Base-by-base conservation (phyloP, 2,888 invertebrate species). In the Mycalesis mineus region DNA sequence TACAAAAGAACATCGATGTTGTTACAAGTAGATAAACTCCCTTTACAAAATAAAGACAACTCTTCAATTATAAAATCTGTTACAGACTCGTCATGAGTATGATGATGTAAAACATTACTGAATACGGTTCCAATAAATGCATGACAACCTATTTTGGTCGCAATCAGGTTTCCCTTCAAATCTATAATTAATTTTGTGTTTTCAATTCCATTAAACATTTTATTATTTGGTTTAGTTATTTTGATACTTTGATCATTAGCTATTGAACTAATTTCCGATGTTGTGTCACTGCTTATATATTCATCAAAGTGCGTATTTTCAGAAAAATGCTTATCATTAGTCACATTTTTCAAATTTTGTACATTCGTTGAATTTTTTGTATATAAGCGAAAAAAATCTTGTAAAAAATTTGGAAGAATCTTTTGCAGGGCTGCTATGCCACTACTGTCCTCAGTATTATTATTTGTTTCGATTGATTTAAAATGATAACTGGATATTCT, bases 1-100 rank as follows among this genome's bases (percentile, higher is more conserved):
- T 80, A 86, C 57, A 87, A 80, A 75, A 88, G 81, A 61, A 88
- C 74, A 67, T 88, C 80, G 67, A 88, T 76, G 55, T 86, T 86
- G 62, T 75, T 72, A 72, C 88, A 89, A n/a, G 82, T 73, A 1
- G 82, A 80, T 58, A 88, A 74, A 64, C 78, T 70, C 57, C 87
- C 88, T 61, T 85, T 86, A 79, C 88, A 88, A 82, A 88, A 88
- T 58, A 73, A 58, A 1, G 85, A 79, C 29, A 89, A 64, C 68
- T 89, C 85, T 39, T 76, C 66, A 58, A 83, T 79, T 55, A 89
- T 81, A 64, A 86, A 84, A 68, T 86, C 82, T 58, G 80, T 79
- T 6, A 85, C 57, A 37, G 77, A 75, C 66, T 81, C 78, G 61
- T 75, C 71, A 49, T 70, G 63, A 44, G 64, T 70, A 52, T 77